These are phyloP conservation scores for Lamellibrachia columna DNA, from an alignment of 2,888 invertebrate genomes.

Conservation along the genomic window DNA sequence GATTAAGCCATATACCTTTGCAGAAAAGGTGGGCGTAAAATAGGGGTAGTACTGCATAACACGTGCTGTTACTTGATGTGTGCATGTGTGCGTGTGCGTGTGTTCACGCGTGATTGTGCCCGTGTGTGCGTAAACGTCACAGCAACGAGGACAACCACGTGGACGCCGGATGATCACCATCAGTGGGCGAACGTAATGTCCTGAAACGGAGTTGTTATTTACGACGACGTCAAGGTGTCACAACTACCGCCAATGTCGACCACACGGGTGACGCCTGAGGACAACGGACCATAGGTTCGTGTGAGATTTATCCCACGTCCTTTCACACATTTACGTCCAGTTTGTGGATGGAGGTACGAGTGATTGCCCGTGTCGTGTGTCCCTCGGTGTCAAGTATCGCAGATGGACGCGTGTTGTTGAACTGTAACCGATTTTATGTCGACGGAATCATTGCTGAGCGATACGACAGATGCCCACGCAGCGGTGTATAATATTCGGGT, in stretches of 20 bases:
- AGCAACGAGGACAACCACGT: not conserved
- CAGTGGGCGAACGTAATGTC: not conserved
- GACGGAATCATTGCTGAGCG: not conserved
- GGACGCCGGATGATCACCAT: not conserved
- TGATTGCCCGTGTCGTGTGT: not conserved
- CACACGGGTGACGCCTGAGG: not conserved
- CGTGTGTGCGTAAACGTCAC: not conserved
- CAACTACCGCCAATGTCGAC: not conserved
- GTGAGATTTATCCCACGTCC: constrained; percentile 7
- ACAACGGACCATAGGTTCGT: not conserved
- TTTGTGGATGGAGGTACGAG: not conserved
- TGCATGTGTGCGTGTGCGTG: not conserved
- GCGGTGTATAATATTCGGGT: not conserved
- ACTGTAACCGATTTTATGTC: not conserved
- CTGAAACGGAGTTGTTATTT: not conserved
- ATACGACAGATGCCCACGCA: not conserved
- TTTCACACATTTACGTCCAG: not conserved
- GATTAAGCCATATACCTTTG: too few relatives aligned
- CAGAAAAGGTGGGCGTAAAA: too few relatives aligned
- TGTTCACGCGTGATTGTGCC: not conserved
- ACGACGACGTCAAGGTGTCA: not conserved
- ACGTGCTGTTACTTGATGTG: not conserved
- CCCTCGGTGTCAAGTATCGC: not conserved
- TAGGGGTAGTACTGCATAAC: too few relatives aligned
- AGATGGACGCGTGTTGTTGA: not conserved